A percentile compares a stretch with the other conserved stretches of the same genome.
Conservation (phyloP, 2,797 vertebrate species). For the Tokudaia muenninki region DNA sequence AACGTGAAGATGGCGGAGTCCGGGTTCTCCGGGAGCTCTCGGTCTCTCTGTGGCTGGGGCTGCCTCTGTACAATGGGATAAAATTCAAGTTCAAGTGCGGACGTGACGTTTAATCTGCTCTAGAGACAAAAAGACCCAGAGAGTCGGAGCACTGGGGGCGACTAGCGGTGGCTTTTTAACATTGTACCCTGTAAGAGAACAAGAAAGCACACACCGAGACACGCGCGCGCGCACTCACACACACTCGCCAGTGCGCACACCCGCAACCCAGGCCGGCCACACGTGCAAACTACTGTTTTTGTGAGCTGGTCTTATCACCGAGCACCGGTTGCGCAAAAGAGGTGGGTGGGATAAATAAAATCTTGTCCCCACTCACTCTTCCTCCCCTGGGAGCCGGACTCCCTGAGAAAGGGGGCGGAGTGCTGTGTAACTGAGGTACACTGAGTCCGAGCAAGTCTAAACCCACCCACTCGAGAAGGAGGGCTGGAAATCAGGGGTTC, state of each 20-base stretch:
- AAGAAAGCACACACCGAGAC: constrained; percentile 85
- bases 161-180: constrained; percentile 99
- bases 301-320: constrained; percentile 66
- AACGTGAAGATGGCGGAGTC: constrained; percentile 95
- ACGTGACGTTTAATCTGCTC: constrained; percentile 99
- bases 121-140: constrained; percentile 95
- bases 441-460: constrained; percentile 31
- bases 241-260: constrained; percentile 73
- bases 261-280: constrained; percentile 77
- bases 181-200: constrained; percentile 92
- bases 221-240: constrained; percentile 70
- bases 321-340: background rate
- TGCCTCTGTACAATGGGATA: constrained; percentile 98
- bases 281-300: constrained; percentile 81
- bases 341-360: constrained; percentile 59
- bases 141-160: constrained; percentile 99
- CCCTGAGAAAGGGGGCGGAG: constrained; percentile 65
- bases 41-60: constrained; percentile 95
- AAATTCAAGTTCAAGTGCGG: constrained; percentile 99
- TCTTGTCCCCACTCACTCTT: constrained; percentile 32
- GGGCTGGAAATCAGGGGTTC: background rate
- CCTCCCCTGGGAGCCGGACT: constrained; percentile 67
- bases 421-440: constrained; percentile 31
- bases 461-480: constrained; percentile 10
- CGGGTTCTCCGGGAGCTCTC: constrained; percentile 95